Evolutionary conservation across 1,140 invertebrate species (phyloP), one percentile per base, ranked within the genome.

Genomic region (Homalodisca vitripennis): DNA sequence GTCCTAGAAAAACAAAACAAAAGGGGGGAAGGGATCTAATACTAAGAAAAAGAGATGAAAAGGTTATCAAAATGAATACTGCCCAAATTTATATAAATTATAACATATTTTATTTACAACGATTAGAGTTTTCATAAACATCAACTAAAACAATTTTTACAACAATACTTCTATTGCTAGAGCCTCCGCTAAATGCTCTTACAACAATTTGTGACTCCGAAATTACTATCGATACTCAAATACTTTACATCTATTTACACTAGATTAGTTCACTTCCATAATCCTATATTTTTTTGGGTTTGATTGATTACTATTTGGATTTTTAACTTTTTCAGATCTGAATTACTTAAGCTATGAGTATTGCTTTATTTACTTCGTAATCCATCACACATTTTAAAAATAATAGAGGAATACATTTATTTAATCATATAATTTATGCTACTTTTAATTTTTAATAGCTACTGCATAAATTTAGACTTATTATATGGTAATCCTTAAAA

Each of bases 101-200:
- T 27, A 60, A 60, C 55, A 27, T 26, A 60, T 60, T 60, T 27
- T 60, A 60, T 60, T 60, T 60, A 60, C 55, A 60, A 10, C 12
- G 14, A 13, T 6, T 27, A 22, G 3, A 60, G 55, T 10, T 41
- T 41, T 10, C 17, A n/a, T 17, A 6, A 41, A 41, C 34, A 60
- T 60, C 55, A 13, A 60, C 22, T 27, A 29, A 60, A 60, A 60
- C 55, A 60, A 30, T 60, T 60, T 60, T 60, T 60, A 60, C 55
- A 60, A 30, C 29, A 27, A 26, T 60, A 27, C 26, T 26, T 27
- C 24, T 27, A 27, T 2, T 10, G 3, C 26, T 27, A 27, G 10
- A 3, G 29, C 26, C n/a, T 27, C 13, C 3, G 12, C 24, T 13
- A n/a, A n/a, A n/a, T n/a, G n/a, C 14, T 13, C 14, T 10, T 22